These are phyloP conservation scores for Apaloderma vittatum DNA, from an alignment of 2,113 vertebrate species.

Conservation along the genomic window DNA sequence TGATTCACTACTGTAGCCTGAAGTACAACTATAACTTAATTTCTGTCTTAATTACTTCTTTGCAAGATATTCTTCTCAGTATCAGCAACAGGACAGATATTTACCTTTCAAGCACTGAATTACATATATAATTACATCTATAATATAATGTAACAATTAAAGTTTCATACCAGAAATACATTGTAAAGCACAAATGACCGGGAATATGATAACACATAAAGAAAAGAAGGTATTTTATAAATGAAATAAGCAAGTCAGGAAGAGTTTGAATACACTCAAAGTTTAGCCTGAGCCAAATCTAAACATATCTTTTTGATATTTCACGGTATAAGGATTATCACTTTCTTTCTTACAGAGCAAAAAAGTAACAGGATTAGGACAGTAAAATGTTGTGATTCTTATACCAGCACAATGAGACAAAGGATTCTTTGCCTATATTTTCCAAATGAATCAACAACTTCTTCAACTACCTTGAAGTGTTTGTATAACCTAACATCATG, in stretches of 20 bases:
- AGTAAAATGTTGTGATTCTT: neutral
- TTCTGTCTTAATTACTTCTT: neutral
- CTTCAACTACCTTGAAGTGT: neutral
- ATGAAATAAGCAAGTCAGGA: neutral
- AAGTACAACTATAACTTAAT: neutral
- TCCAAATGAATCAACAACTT: neutral
- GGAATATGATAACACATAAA: neutral
- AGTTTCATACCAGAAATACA: neutral
- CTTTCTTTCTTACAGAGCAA: neutral
- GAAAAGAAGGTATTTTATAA: neutral
- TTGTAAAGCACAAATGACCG: rapidly evolving
- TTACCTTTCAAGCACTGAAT: neutral
- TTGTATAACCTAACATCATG: neutral
- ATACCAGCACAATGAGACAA: neutral
- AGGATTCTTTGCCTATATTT: neutral
- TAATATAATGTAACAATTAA: neutral
- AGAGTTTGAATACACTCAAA: neutral
- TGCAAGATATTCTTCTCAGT: neutral
- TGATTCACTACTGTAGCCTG: neutral
- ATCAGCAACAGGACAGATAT: neutral
- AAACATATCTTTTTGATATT: neutral
- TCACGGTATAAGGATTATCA: neutral
- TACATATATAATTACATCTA: too few relatives aligned
- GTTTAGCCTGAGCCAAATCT: neutral
- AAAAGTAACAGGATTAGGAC: neutral